Base-by-base conservation (phyloP, 2,113 vertebrate genomes). In the Motacilla alba region DNA sequence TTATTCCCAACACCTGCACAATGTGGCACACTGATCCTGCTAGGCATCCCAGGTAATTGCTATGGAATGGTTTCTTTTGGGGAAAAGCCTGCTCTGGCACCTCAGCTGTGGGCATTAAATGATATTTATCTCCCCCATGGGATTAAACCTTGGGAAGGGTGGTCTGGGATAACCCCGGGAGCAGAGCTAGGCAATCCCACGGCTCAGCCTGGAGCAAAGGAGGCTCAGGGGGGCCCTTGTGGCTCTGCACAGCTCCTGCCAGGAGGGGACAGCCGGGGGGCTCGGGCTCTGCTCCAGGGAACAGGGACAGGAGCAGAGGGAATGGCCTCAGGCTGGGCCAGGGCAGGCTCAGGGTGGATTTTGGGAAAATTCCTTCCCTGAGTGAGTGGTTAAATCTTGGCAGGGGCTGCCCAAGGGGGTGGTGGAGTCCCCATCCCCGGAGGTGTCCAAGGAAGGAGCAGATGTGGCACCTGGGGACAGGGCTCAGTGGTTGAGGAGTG, bases 321-420 rank as follows among this genome's bases (percentile, higher is more conserved):
- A 62, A 78, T 2, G 5, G 64, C 64, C 74, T 78, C 64, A 33
- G 9, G 63, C 46, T 62, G 74, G 16, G 41, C 56, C 28, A 46
- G 47, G 47, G 75, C 3, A 69, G 28, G 23, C 0, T 0, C 66
- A 35, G 28, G n/a, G 0, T 19, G 73, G 18, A 16, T 4, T 12
- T 4, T 21, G 7, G 64, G 33, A 2, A 14, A 6, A 24, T 47
- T 55, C 4, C n/a, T 41, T 55, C 55, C 5, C 7, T 28, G 56
- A 23, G 10, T 3, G n/a, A 28, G 39, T 19, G 39, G 39, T 10
- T 13, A 16, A 23, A 28, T 14, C 24, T 16, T 60, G 28, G 47
- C 9, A 53, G n/a, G 28, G 28, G 33, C 55, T 77, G 55, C 27
- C 44, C 64, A 23, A 12, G 39, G 74, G 3, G 1, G 7, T 9